Base-by-base conservation (phyloP, 2,888 invertebrate genomes). In the Trisateles emortualis region DNA sequence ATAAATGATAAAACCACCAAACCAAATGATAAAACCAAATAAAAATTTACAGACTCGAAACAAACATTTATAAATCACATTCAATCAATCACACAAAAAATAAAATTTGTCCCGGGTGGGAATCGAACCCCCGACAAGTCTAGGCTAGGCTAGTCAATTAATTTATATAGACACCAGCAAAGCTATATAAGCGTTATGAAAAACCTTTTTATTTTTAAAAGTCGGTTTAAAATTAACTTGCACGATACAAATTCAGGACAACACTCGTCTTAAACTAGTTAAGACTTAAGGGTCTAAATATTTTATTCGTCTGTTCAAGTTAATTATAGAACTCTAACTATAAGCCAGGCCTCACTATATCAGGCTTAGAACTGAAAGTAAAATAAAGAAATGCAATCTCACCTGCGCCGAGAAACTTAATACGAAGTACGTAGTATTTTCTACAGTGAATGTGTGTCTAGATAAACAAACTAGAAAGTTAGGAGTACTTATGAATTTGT, bases 301-400 rank as follows among this genome's bases (percentile, higher is more conserved):
- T 24, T 39, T 10, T 22, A 39, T 17, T 13, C 32, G 17, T 11
- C 39, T 22, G 11, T 22, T 13, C 6, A 13, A n/a, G 1, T n/a
- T 33, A 33, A 32, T 33, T 26, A n/a, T 40, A 48, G 35, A 44
- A 35, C n/a, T n/a, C n/a, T n/a, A n/a, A n/a, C n/a, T n/a, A n/a
- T n/a, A n/a, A n/a, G n/a, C n/a, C 36, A 10, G 13, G 22, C 4
- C 39, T 22, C 19, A 5, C 17, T 36, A n/a, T 17, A 13, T 35
- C 16, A 5, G 8, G 16, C 19, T 36, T 19, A 17, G 36, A 14
- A 11, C 32, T 4, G 9, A 32, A 16, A 16, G 16, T 35, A 35
- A 10, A 2, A 16, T 16, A 35, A 17, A 36, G 36, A 36, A 36
- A 19, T 8, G 4, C 9, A n/a, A 3, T 36, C 10, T 1, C 36